Evolutionary conservation across 2,797 vertebrate species (phyloP).

Genomic region (Pipistrellus nathusii): DNA sequence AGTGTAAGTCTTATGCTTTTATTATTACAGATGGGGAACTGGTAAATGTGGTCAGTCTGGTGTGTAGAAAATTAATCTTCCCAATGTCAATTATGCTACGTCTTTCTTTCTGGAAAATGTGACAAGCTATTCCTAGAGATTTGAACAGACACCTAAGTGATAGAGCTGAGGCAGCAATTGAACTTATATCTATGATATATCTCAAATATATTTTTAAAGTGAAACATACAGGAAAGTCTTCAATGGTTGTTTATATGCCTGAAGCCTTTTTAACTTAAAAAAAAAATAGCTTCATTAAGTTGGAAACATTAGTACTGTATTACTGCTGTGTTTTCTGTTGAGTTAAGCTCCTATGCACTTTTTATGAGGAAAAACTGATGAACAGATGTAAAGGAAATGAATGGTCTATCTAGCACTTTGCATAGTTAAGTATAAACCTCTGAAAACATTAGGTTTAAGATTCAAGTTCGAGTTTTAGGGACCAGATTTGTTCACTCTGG

Average conservation of each 20-base stretch:
- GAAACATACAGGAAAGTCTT: background rate
- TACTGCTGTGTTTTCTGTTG: background rate
- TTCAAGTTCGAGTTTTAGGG: background rate
- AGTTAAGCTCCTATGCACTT: background rate
- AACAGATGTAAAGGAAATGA: constrained; percentile 31
- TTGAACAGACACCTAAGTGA: background rate
- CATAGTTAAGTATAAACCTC: background rate
- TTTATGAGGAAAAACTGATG: constrained; percentile 23
- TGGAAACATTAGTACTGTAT: background rate
- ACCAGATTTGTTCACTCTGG: background rate
- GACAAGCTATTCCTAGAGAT: constrained; percentile 3
- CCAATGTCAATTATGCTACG: background rate
- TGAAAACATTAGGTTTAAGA: background rate
- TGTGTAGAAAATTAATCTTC: background rate
- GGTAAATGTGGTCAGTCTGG: background rate
- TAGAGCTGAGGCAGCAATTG: background rate
- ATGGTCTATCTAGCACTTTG: background rate
- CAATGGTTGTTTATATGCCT: background rate
- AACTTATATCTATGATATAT: background rate
- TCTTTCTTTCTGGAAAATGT: constrained; percentile 14
- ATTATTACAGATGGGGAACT: background rate
- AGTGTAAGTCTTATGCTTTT: no score
- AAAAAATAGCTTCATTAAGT: background rate
- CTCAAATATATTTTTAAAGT: constrained; percentile 24
- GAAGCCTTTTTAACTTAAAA: background rate